Percentiles rank a stretch among this genome's conserved stretches.
These are phyloP conservation scores for Hoplostethus atlanticus DNA, from an alignment of 2,797 vertebrate genomes.

Conservation along the genomic window DNA sequence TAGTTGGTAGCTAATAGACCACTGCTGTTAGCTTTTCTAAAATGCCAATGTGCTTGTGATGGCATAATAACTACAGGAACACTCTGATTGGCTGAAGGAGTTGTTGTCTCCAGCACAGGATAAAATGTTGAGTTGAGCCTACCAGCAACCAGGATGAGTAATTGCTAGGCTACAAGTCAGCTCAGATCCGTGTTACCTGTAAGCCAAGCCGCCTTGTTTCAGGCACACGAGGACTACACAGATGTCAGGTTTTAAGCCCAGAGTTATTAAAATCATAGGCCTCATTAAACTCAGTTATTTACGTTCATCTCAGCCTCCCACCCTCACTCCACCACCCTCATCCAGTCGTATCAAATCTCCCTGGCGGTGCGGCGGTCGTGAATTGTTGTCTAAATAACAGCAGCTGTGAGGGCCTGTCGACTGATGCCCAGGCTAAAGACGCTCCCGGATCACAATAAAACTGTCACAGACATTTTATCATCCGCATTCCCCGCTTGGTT, in stretches of 20 bases:
- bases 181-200: constrained; percentile 29
- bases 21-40: no score
- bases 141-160: neutral
- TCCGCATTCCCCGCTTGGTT: constrained; percentile 57
- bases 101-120: no score
- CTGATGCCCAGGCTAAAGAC: constrained; percentile 69
- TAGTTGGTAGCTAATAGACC: no score
- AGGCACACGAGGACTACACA: constrained; percentile 60
- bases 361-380: constrained; percentile 58
- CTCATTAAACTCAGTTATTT: constrained; percentile 83
- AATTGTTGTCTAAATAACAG: constrained; percentile 78
- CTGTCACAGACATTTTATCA: constrained; percentile 78
- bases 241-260: constrained; percentile 60
- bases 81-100: no score
- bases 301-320: constrained; percentile 55
- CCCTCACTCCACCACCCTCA: constrained; percentile 4
- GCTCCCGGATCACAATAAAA: constrained; percentile 77
- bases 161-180: neutral
- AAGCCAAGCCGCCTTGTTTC: constrained; percentile 59
- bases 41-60: no score
- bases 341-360: constrained; percentile 66
- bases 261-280: constrained; percentile 70
- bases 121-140: neutral
- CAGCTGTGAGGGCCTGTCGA: constrained; percentile 72
- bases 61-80: no score